Conservation (phyloP, 2,797 vertebrate genomes). For the Amblyraja radiata region DNA sequence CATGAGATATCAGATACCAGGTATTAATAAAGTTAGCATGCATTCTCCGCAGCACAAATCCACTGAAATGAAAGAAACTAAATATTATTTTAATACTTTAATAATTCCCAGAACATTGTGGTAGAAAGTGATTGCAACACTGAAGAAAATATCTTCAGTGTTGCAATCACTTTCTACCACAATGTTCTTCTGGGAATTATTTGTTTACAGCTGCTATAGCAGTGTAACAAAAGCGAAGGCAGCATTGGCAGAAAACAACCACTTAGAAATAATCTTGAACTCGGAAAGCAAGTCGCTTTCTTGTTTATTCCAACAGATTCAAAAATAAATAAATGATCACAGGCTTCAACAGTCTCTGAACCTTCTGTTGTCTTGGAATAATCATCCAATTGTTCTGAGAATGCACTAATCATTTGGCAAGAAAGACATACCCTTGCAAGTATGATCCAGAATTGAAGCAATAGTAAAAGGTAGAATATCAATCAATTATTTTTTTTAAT, state of each 20-base stretch:
- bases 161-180: background rate
- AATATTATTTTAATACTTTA: background rate
- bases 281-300: background rate
- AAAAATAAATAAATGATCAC: background rate
- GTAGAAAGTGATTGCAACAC: too few species aligned
- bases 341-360: background rate
- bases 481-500: background rate
- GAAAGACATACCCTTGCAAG: background rate
- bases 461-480: background rate
- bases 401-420: background rate
- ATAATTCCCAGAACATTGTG: too few species aligned
- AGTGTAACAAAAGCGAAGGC: background rate
- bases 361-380: background rate
- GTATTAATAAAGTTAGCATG: background rate
- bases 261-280: background rate
- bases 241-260: background rate
- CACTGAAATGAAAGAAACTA: too few species aligned
- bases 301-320: background rate
- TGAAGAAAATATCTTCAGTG: background rate
- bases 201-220: background rate
- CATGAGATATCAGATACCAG: too few species aligned
- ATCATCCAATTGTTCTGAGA: background rate
- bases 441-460: background rate
- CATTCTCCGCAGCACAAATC: too few species aligned
- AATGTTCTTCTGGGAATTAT: background rate